A percentile compares a stretch with the other conserved stretches of the same genome.
phyloP scores from a whole-genome alignment of 1,140 invertebrate species.

The Propsilocerus akamusi region DNA sequence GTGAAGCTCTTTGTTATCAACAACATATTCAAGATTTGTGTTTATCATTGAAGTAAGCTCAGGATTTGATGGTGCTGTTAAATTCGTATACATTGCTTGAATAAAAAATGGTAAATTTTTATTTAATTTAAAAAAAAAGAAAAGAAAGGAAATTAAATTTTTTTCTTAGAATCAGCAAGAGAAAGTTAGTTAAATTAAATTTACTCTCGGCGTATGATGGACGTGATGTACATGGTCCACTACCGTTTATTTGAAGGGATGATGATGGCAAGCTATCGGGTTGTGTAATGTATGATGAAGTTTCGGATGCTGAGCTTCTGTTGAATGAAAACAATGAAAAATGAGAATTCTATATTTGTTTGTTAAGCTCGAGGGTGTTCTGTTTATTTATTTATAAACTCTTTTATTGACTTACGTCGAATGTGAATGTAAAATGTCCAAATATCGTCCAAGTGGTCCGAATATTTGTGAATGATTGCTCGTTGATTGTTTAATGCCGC shows the following conservation, averaged over 20 bases:
- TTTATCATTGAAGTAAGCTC: not conserved
- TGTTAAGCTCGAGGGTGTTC: not conserved
- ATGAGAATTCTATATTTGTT: not conserved
- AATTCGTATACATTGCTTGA: slow-evolving; percentile 28
- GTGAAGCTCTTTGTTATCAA: slow-evolving; percentile 37
- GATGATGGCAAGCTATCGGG: slow-evolving; percentile 10
- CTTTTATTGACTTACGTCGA: not conserved
- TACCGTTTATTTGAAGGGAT: no score
- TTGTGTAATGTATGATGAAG: slow-evolving; percentile 6
- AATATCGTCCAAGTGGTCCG: not conserved
- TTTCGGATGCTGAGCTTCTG: not conserved
- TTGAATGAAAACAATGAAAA: not conserved
- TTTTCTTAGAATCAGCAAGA: not conserved
- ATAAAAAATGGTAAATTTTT: not conserved
- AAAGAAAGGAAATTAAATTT: not conserved
- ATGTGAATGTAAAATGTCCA: not conserved
- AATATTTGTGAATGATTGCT: slow-evolving; percentile 6
- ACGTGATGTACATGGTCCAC: slow-evolving; percentile 5
- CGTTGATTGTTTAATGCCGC: not conserved
- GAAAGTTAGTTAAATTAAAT: not conserved
- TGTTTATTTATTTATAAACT: no score
- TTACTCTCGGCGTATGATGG: slow-evolving; percentile 22
- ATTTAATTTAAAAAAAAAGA: not conserved
- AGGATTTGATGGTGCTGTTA: slow-evolving; percentile 10
- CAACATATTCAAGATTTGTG: slow-evolving; percentile 18